Base-by-base conservation (phyloP, 1,140 invertebrate species). In the Yoshiicerus persimilis region DNA sequence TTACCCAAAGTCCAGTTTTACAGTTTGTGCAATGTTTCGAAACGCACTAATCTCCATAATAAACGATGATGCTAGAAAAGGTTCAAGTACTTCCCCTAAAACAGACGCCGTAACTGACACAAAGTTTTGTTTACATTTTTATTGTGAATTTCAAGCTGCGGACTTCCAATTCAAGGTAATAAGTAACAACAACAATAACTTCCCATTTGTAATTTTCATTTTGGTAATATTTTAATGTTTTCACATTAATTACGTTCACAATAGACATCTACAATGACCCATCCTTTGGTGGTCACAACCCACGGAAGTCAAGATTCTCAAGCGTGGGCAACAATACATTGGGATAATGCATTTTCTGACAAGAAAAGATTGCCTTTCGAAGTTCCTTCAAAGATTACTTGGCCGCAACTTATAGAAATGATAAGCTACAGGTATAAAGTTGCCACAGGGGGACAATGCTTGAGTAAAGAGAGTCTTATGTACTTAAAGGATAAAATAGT, bases 101-200 rank as follows among this genome's bases (percentile, higher is more conserved):
- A 36, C 32, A 8, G 84, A 86, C n/a, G 13, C 47, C 36, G 84
- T 86, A 6, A 86, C 41, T 11, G 84, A 86, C 23, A 27, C 25
- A 25, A 86, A 86, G 23, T 86, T 86, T 86, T 62, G 41, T 30
- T 64, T 86, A 34, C 41, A 64, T 56, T 86, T 86, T 86, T 23
- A 86, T 10, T 66, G 25, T 25, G 25, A 32, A 30, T 56, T 86
- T 13, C n/a, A 30, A 9, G 1, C 32, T 0, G 30, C 4, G 6
- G 47, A n/a, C 23, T 64, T 86, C n/a, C 6, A 62, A n/a, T 64
- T 84, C 23, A 84, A 56, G 39, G 83, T 64, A 47, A n/a, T n/a
- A n/a, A n/a, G n/a, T n/a, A n/a, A n/a, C n/a, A n/a, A n/a, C n/a
- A n/a, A n/a, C n/a, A n/a, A n/a, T 23, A 30, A 11, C 8, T 70